Conservation (phyloP, 2,113 vertebrate species). For the Catagonus wagneri region DNA sequence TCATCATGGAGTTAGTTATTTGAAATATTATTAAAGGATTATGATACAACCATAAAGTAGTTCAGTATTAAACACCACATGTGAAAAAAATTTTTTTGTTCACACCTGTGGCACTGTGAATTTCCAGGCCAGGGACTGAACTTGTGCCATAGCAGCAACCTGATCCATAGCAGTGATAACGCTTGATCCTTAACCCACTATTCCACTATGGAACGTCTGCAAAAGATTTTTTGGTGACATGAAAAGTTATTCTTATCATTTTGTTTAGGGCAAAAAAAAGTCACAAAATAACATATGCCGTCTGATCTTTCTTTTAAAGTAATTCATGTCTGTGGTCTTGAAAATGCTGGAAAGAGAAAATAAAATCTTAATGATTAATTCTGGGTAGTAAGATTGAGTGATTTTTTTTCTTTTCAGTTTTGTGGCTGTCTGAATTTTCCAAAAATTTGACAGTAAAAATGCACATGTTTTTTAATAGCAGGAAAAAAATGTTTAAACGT, state of each 20-base stretch:
- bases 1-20: not conserved
- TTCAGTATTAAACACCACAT: not conserved
- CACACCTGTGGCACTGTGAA: too few relatives aligned
- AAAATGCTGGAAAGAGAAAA: constrained; percentile 19
- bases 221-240: constrained; percentile 3
- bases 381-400: not conserved
- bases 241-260: not conserved
- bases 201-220: too few relatives aligned
- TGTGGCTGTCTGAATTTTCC: constrained; percentile 14
- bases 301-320: constrained; percentile 20
- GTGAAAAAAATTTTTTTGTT: too few relatives aligned
- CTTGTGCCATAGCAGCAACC: too few relatives aligned
- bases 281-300: not conserved
- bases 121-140: too few relatives aligned
- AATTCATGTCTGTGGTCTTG: not conserved
- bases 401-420: constrained; percentile 9
- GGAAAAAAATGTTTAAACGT: constrained; percentile 10
- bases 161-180: too few relatives aligned
- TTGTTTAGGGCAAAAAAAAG: not conserved
- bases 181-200: too few relatives aligned
- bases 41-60: not conserved
- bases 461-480: not conserved
- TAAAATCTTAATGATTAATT: constrained; percentile 32
- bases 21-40: constrained; percentile 21
- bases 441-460: not conserved